These are phyloP conservation scores for Lasioglossum leucozonium DNA, from an alignment of 2,888 invertebrate genomes.

Conservation along the genomic window DNA sequence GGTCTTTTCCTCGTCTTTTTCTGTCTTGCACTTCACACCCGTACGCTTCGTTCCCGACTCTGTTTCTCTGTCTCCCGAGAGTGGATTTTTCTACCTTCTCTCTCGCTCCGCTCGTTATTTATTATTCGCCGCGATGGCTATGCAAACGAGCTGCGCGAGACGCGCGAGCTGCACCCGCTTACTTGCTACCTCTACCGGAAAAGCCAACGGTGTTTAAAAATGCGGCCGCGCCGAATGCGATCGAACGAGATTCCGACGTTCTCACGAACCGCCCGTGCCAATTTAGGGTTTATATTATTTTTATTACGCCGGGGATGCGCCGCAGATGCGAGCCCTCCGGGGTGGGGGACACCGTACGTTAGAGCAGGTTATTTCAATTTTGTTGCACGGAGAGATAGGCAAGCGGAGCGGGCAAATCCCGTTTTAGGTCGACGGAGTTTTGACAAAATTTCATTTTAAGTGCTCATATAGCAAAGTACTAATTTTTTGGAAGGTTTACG, in stretches of 20 bases:
- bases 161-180: slow-evolving; percentile 27
- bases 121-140: slow-evolving; percentile 67
- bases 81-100: neutral
- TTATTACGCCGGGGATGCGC: neutral
- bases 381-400: neutral
- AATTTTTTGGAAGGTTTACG: neutral
- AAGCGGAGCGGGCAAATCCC: neutral
- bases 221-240: slow-evolving; percentile 19
- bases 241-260: slow-evolving; percentile 13
- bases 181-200: slow-evolving; percentile 57
- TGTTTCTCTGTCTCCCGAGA: neutral
- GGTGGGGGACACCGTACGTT: neutral
- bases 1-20: neutral
- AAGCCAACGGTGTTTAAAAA: slow-evolving; percentile 58
- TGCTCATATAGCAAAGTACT: neutral
- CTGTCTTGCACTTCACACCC: neutral
- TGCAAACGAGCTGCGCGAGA: slow-evolving; percentile 67
- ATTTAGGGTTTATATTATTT: neutral
- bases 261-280: slow-evolving; percentile 14
- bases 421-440: too few species aligned
- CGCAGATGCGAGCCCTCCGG: neutral
- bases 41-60: neutral
- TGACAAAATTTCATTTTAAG: too few species aligned
- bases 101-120: slow-evolving; percentile 58
- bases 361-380: neutral